A percentile compares a stretch with the other conserved stretches of the same genome.
Conservation (phyloP, 1,140 invertebrate genomes). For the Aphaenogaster ashmeadi region DNA sequence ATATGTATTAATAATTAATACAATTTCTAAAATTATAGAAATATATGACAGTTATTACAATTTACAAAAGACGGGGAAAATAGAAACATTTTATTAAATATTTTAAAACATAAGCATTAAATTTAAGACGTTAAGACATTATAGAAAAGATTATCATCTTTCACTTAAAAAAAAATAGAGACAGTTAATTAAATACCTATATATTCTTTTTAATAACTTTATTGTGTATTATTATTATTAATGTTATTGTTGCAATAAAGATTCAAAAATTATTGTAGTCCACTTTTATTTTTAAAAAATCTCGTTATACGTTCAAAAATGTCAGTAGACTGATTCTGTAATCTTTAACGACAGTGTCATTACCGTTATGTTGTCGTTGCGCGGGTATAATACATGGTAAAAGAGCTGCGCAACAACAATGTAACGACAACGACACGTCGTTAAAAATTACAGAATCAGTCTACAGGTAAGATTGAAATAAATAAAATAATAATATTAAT, state of each 20-base stretch:
- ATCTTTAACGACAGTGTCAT: too few relatives aligned
- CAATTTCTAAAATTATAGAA: background rate
- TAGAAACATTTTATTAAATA: background rate
- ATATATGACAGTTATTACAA: background rate
- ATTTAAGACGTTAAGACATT: background rate
- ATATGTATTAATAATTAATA: background rate
- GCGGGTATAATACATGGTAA: too few relatives aligned
- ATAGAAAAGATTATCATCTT: background rate
- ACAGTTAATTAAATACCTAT: background rate
- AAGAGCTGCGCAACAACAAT: too few relatives aligned
- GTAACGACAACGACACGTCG: too few relatives aligned
- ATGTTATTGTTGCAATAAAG: background rate
- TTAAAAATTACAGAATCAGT: too few relatives aligned
- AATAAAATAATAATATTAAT: too few relatives aligned
- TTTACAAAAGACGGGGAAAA: background rate
- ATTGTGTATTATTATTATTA: background rate
- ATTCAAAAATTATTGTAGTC: background rate
- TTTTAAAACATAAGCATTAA: background rate
- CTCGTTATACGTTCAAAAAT: background rate
- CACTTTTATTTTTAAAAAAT: constrained; percentile 11
- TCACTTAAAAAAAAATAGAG: background rate
- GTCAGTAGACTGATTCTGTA: too few relatives aligned
- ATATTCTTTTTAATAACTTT: background rate
- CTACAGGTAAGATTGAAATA: too few relatives aligned
- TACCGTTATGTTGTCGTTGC: too few relatives aligned